A percentile compares a stretch with the other conserved stretches of the same genome.
Evolutionary conservation across 2,888 invertebrate genomes (phyloP).

Genomic region (Agonopterix subpropinquella): DNA sequence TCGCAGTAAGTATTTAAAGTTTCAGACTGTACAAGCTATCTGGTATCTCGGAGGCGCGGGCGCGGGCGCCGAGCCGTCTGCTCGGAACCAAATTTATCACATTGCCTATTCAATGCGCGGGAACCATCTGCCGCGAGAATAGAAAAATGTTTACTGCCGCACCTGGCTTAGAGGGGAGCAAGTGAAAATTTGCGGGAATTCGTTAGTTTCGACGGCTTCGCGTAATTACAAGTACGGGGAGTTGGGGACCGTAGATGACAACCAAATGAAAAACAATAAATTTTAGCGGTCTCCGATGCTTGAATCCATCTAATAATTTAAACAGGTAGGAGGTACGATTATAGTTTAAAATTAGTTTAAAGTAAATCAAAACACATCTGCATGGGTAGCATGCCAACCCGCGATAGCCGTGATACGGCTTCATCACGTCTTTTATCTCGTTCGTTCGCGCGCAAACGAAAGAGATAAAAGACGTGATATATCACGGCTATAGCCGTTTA

Average conservation of each 20-base stretch:
- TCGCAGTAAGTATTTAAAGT: too few species aligned
- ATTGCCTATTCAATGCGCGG: constrained; percentile 67
- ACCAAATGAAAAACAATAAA: neutral
- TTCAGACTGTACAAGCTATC: neutral
- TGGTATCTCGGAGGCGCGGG: constrained; percentile 23
- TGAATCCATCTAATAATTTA: neutral
- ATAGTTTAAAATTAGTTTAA: too few species aligned
- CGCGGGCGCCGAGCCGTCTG: constrained; percentile 39
- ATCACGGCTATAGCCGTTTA: too few species aligned
- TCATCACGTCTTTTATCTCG: too few species aligned
- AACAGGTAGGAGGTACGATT: neutral
- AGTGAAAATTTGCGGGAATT: neutral
- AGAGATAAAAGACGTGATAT: too few species aligned
- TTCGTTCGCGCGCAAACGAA: too few species aligned
- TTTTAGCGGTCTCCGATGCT: neutral
- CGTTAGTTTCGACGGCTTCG: neutral
- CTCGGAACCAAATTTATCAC: constrained; percentile 67
- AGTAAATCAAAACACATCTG: too few species aligned
- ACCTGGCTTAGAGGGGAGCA: constrained; percentile 15
- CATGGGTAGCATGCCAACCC: too few species aligned
- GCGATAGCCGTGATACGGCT: too few species aligned
- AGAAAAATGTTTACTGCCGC: constrained; percentile 28
- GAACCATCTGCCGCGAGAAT: constrained; percentile 57
- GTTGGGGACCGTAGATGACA: neutral
- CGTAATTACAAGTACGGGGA: neutral